Base-by-base conservation (phyloP, 2,797 vertebrate species). In the Bovichtus diacanthus region DNA sequence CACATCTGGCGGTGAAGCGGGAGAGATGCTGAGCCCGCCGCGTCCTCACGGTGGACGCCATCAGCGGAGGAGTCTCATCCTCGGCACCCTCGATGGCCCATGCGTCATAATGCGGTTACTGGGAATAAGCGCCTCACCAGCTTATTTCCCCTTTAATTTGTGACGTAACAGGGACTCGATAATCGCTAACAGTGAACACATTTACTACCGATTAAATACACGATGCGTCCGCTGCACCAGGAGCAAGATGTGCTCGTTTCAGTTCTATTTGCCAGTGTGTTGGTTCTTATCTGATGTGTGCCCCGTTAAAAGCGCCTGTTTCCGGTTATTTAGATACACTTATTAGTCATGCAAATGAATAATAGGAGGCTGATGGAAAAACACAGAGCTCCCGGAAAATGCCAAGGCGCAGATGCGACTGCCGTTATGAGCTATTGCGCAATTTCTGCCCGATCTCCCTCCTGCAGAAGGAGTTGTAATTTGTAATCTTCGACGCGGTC, bases 91-190 rank as follows among this genome's bases (percentile, higher is more conserved):
- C 80, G 59, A 34, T 92, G 90, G 90, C 90, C 90, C 88, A 78
- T 94, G 94, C 95, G 95, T 95, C 95, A 95, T 95, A 95, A 95
- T 95, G 95, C 95, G 94, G 95, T 95, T 95, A 95, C 89, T 74
- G 80, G 81, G 91, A 92, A 88, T 93, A 91, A 93, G 90, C 90
- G 87, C 88, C 83, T 92, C 91, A 88, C 80, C 88, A 91, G 88
- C 87, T 92, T 94, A 92, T 93, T 92, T 87, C 88, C 88, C 88
- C 87, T 89, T 90, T 92, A 86, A 92, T 86, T 84, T 91, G 91
- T 93, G 94, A 95, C 89, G 94, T 93, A 94, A 94, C 90, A 53
- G 62, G 59, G 79, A 73, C 83, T 80, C 70, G 34, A 62, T 88
- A 87, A 90, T 92, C 80, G 71, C 76, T 43, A 58, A 21, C 76